These are phyloP conservation scores for Phenganax marumi DNA, from an alignment of 92 coral and sea anemone species.

Conservation along the genomic window DNA sequence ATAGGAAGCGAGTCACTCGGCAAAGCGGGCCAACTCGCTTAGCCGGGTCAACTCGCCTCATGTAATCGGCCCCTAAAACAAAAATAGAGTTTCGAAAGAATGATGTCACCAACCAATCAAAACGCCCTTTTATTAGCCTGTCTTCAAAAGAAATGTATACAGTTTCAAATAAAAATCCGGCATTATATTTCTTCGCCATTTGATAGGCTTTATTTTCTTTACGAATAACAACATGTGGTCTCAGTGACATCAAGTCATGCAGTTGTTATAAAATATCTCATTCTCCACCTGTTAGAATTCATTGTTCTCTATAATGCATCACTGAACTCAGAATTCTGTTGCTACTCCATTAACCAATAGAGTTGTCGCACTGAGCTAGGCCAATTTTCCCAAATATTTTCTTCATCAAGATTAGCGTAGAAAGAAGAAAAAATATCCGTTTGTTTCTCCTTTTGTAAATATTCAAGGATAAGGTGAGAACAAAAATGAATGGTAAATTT, in stretches of 20 bases:
- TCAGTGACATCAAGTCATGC: constrained; percentile 22
- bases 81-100: no score
- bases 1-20: no score
- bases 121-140: no score
- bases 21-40: no score
- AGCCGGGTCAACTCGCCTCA: no score
- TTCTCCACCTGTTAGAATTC: constrained; percentile 33
- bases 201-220: neutral
- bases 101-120: no score
- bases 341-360: constrained; percentile 17
- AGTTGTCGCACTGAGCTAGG: neutral
- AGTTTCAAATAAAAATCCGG: no score
- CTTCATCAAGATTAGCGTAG: constrained; percentile 17
- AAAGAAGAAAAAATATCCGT: constrained; percentile 17
- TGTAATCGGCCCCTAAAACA: no score
- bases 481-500: neutral
- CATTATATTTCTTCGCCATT: neutral
- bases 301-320: constrained; percentile 35
- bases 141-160: no score
- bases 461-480: constrained; percentile 30
- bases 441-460: constrained; percentile 17
- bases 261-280: constrained; percentile 33
- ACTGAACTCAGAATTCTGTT: constrained; percentile 9
- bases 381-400: constrained; percentile 34
- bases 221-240: constrained; percentile 17